Base-by-base conservation (phyloP, 2,888 invertebrate genomes). In the Apantesis nais region DNA sequence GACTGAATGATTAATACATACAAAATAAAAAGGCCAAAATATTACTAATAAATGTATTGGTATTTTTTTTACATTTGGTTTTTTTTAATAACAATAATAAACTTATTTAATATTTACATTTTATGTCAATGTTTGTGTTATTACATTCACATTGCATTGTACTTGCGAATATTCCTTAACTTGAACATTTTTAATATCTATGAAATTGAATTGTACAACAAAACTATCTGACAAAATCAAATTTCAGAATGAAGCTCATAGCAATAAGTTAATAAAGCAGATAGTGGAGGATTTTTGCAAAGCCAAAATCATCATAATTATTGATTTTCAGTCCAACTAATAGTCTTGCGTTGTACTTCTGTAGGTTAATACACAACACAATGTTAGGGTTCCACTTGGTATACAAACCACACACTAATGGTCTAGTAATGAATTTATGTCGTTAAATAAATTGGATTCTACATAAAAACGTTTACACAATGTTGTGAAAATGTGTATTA, bases 51-150 rank as follows among this genome's bases (percentile, higher is more conserved):
- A 62, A 62, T 64, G 25, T 68, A 64, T 55, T 62, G 1, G 14
- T 64, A 63, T 77, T 81, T 80, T 74, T 74, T 68, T 70, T 68
- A 58, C 72, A 74, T 73, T 60, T 14, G 65, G n/a, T 62, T 67
- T 69, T 71, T 72, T 72, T 67, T 72, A 66, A 68, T 74, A 74
- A 75, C 66, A 73, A 74, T n/a, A 71, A 74, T 74, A 74, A 62
- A 37, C 62, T 70, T 62, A 68, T 48, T 48, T 29, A 68, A 41
- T 78, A 82, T 79, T 66, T 78, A 78, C 77, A 81, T 52, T 62
- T 62, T 70, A 71, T 62, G 63, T 63, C n/a, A 44, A 72, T 61
- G 68, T 65, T n/a, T n/a, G n/a, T 66, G 9, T 37, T 29, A 14
- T 29, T 62, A 16, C n/a, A 62, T 62, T 29, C 19, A 63, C 7